Conservation (phyloP, 2,888 invertebrate species). For the Pollenia labialis region DNA sequence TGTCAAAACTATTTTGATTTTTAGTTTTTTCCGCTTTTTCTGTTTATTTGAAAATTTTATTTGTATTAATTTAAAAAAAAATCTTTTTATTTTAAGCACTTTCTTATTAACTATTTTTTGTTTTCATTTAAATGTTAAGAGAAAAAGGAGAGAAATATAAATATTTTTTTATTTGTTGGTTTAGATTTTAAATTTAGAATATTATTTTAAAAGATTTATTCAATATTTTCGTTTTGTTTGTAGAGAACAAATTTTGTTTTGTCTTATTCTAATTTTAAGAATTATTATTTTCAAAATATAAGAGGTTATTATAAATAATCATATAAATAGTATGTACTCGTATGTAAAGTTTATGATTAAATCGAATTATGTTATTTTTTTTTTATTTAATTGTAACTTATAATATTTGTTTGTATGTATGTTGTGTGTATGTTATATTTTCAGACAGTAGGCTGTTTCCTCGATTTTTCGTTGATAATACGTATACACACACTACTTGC, state of each 20-base stretch:
- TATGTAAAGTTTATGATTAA: conserved; percentile 52
- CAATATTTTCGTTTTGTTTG: conserved; percentile 72
- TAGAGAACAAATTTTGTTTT: conserved; percentile 76
- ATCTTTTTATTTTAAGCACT: conserved; percentile 41
- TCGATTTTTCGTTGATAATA: no score
- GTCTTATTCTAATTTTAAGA: conserved; percentile 54
- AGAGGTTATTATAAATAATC: conserved; percentile 61
- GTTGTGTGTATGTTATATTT: background rate
- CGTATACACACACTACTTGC: no score
- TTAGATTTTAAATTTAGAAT: conserved; percentile 72
- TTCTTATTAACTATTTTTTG: conserved; percentile 39
- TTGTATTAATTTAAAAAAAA: conserved; percentile 32
- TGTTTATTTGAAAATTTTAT: conserved; percentile 24
- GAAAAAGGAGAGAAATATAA: conserved; percentile 51
- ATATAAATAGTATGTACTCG: conserved; percentile 52
- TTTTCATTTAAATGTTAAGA: conserved; percentile 40
- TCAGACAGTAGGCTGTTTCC: no score
- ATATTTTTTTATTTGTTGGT: conserved; percentile 59
- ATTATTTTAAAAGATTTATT: conserved; percentile 43
- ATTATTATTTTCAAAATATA: conserved; percentile 52
- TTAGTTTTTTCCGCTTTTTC: conserved; percentile 12
- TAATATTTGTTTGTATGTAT: conserved; percentile 27
- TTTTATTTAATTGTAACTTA: conserved; percentile 66
- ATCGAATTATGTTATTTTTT: conserved; percentile 61
- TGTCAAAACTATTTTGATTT: conserved; percentile 57